Base-by-base conservation (phyloP, 30 jellyfish, hydroid and myxozoan genomes). In the Pseudorhiza aurosa region DNA sequence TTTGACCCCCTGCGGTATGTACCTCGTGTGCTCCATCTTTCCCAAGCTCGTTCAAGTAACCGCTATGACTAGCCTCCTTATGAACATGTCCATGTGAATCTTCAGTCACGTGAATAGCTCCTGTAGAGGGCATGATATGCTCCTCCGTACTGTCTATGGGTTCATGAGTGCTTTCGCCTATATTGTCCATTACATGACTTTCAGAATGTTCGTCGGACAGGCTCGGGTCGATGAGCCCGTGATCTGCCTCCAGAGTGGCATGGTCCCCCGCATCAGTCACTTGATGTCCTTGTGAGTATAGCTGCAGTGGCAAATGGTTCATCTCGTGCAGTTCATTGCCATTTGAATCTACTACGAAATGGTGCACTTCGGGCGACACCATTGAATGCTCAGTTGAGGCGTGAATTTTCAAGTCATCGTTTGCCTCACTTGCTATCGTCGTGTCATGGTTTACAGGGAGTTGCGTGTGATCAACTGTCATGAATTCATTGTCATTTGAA, bases 241-340 rank as follows among this genome's bases (percentile, higher is more conserved):
- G 74, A 28, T 59, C 51, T 17, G 86, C 67, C 25, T 72, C 86
- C 6, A 65, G 60, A 8, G 63, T n/a, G 17, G 75, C 86, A 51
- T 72, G 86, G 35, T 72, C 86, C 11, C 67, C 59, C 19, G 35
- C 56, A 4, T 63, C 18, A 0, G 86, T 53, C 58, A 72, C 72
- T 17, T 72, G 75, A 51, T 72, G 74, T 10, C 62, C 75, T 45
- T 64, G 77, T n/a, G 77, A 64, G 58, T 8, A 64, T 7, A 64
- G 26, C 22, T 32, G 39, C 39, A 64, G 58, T 18, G 75, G 75
- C 19, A 50, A n/a, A 57, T 72, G 37, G 24, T 72, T 56, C 35
- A 72, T 39, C 36, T 72, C 86, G 18, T 72, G 86, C 32, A 72
- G 22, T n/a, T 72, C 86, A n/a, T 72, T 32, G 27, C 75, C 86